Evolutionary conservation across 2,888 invertebrate species (phyloP).

Genomic region (Hydraecia micacea): DNA sequence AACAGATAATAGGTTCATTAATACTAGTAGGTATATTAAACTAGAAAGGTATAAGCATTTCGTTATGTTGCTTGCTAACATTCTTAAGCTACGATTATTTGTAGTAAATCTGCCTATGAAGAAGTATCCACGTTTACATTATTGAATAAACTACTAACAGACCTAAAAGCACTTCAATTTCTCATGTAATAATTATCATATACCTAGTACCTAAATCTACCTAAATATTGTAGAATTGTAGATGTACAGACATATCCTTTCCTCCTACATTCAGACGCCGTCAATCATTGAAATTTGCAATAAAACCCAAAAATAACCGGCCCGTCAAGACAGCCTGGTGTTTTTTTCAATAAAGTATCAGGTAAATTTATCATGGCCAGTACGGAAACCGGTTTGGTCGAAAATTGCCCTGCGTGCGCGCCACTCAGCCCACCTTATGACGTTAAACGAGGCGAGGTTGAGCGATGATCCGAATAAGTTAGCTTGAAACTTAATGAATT

Average conservation of each 20-base stretch:
- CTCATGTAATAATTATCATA: not conserved
- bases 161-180: not conserved
- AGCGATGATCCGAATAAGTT: constrained; percentile 7
- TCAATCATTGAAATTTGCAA: constrained; percentile 54
- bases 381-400: constrained; percentile 71
- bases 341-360: constrained; percentile 62
- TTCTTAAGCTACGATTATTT: not conserved
- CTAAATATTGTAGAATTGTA: not conserved
- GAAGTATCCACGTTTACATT: too few relatives aligned
- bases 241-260: not conserved
- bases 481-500: constrained; percentile 21
- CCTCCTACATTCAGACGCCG: constrained; percentile 29
- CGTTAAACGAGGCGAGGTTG: constrained; percentile 32
- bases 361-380: constrained; percentile 66
- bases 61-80: too few relatives aligned
- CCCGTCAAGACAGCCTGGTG: constrained; percentile 31
- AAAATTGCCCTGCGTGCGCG: constrained; percentile 64
- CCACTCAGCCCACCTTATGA: constrained; percentile 32
- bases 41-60: not conserved
- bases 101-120: too few relatives aligned
- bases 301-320: constrained; percentile 56
- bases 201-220: not conserved
- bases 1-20: not conserved
- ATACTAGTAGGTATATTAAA: too few relatives aligned
- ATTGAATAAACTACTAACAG: not conserved